Evolutionary conservation across 2,113 vertebrate genomes (phyloP).

Genomic region (Corapipo altera): DNA sequence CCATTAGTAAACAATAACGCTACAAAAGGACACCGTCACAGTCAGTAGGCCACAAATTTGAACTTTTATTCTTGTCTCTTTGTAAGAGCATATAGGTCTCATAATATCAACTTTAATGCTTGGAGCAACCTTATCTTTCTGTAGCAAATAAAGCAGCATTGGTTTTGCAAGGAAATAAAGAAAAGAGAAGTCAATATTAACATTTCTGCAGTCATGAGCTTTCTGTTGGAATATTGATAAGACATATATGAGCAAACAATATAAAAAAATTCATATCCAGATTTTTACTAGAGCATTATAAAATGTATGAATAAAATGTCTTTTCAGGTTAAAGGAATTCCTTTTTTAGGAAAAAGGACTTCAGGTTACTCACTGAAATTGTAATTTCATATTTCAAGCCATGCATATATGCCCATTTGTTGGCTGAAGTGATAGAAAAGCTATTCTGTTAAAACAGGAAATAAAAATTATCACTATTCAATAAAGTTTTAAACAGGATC

Average conservation of each 20-base stretch:
- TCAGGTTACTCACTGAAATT: background rate
- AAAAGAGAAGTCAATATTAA: background rate
- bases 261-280: background rate
- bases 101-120: background rate
- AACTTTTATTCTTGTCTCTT: background rate
- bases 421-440: background rate
- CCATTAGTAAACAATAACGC: background rate
- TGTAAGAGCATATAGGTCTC: background rate
- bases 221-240: background rate
- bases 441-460: background rate
- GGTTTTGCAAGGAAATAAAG: background rate
- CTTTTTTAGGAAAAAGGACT: background rate
- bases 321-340: background rate
- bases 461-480: background rate
- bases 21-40: background rate
- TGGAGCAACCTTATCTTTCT: background rate
- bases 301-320: background rate
- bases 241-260: background rate
- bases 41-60: background rate
- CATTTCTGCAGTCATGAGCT: background rate
- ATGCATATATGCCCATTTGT: background rate
- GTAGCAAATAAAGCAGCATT: background rate
- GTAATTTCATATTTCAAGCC: background rate
- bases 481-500: background rate
- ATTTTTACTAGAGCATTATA: background rate